These are phyloP conservation scores for Cetoscarus ocellatus DNA, from an alignment of 2,797 vertebrate genomes.

Conservation along the genomic window DNA sequence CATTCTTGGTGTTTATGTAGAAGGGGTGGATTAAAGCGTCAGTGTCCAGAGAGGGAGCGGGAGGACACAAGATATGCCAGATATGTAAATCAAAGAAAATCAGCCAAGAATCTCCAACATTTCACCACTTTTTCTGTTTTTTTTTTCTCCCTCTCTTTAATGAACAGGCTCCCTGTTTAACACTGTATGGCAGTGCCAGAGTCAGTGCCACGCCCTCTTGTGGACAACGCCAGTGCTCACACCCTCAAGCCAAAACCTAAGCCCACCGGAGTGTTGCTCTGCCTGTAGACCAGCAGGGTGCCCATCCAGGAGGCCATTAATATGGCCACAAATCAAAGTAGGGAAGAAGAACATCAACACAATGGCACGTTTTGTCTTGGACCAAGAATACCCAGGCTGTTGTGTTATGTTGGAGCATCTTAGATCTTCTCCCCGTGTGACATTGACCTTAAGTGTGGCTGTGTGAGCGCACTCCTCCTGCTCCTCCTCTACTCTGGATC, in stretches of 20 bases:
- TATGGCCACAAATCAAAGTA: constrained; percentile 65
- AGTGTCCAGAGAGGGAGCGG: constrained; percentile 44
- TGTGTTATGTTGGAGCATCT: constrained; percentile 59
- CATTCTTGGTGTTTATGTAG: constrained; percentile 66
- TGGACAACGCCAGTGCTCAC: constrained; percentile 74
- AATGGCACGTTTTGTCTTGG: constrained; percentile 68
- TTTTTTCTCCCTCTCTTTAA: constrained; percentile 26
- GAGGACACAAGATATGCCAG: constrained; percentile 58
- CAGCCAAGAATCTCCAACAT: constrained; percentile 46
- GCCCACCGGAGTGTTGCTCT: constrained; percentile 65
- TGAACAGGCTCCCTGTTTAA: constrained; percentile 77
- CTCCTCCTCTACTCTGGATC: constrained; percentile 49
- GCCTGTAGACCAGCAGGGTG: constrained; percentile 74
- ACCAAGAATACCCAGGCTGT: constrained; percentile 69
- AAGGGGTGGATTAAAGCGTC: constrained; percentile 62
- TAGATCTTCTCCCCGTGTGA: constrained; percentile 62
- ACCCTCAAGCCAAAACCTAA: constrained; percentile 57
- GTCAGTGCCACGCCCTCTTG: constrained; percentile 74
- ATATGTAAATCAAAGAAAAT: constrained; percentile 58
- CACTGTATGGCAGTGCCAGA: constrained; percentile 75
- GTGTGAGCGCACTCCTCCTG: constrained; percentile 28
- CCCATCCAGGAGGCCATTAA: constrained; percentile 73
- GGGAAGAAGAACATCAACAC: constrained; percentile 53
- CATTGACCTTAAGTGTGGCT: constrained; percentile 56
- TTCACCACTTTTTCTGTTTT: constrained; percentile 32